Base-by-base conservation (phyloP, 1,140 invertebrate species). In the Drosophila miranda region DNA sequence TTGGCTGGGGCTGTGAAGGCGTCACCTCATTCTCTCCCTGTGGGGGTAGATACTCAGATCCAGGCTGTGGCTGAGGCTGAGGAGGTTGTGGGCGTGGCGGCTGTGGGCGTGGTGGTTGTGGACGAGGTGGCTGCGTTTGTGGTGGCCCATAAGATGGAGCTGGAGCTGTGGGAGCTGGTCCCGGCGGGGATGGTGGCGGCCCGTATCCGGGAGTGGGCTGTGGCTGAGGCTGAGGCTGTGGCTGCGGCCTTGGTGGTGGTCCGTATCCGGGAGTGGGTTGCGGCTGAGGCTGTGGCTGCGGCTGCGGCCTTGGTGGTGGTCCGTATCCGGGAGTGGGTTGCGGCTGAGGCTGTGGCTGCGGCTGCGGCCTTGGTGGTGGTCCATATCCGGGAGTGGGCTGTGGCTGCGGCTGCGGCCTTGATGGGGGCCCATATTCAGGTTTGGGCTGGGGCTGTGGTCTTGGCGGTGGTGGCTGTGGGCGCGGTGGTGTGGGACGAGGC, bases 1-100 rank as follows among this genome's bases (percentile, higher is more conserved):
- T 75, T 14, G 77, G 72, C 13, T 57, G 78, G 0, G 79, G 75
- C 26, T 75, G 75, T 4, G 75, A 11, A 1, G 74, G 74, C 2
- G 64, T 49, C 21, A 74, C 53, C 43, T 74, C 71, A n/a, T 74
- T 74, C 23, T 74, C 80, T 1, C 80, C 80, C 0, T 71, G 57
- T 42, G 80, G 81, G 0, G 81, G 81, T 51, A 86, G 30, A 13
- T 86, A 86, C 41, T 84, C 81, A 13, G 56, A 21, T 34, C 72
- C 72, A 7, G 78, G 78, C 14, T 60, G 49, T 13, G 63, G 77
- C 14, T 61, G 45, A 9, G 63, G 71, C 0, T 46, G 61, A 30
- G 76, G 50, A 21, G 53, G 63, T 13, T n/a, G 55, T 2, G 56
- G 69, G 44, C 49, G n/a, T 6, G 57, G 57, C 26, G 76, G 78